Base-by-base conservation (phyloP, 2,797 vertebrate species). In the Todus mexicanus region DNA sequence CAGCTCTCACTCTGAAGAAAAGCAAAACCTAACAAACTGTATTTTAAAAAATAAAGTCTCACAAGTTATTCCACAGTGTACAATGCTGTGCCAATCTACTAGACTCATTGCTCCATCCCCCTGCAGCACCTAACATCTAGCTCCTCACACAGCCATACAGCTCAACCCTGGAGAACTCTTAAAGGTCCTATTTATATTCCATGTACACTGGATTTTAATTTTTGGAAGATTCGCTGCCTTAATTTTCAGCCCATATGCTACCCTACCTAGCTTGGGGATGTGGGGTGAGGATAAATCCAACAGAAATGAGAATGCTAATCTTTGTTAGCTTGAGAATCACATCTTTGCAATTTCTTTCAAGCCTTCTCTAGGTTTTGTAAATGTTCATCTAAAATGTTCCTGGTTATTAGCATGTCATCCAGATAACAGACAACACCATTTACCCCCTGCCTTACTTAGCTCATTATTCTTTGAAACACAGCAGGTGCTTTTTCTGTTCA, bases 401-500 rank as follows among this genome's bases (percentile, higher is more conserved):
- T 77, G 64, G 80, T 91, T 93, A 92, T 94, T 95, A 94, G 80
- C 40, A 47, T 79, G 80, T 92, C 94, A 91, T 92, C 51, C n/a
- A 84, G 71, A 73, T 87, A 92, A 96, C 64, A 94, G 96, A 94
- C 77, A 96, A 45, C 64, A 94, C n/a, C 40, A 94, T 93, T 92
- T 94, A 92, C 93, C 91, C 91, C 93, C 95, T 90, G 87, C 93
- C 77, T 94, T 71, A 64, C 70, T 78, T 68, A 76, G 70, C 56
- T 94, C 89, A 91, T 96, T 93, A 88, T 82, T 96, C 95, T 91
- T 90, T 92, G 89, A 91, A 90, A 84, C 92, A 64, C 94, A 96
- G 96, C 68, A 93, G 90, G 91, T 88, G 70, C 56, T 86, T 84
- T 92, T 92, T 88, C 91, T 92, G 10, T 84, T 91, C 80, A 50